Evolutionary conservation across 2,113 vertebrate genomes (phyloP).

Genomic region (Tautogolabrus adspersus): DNA sequence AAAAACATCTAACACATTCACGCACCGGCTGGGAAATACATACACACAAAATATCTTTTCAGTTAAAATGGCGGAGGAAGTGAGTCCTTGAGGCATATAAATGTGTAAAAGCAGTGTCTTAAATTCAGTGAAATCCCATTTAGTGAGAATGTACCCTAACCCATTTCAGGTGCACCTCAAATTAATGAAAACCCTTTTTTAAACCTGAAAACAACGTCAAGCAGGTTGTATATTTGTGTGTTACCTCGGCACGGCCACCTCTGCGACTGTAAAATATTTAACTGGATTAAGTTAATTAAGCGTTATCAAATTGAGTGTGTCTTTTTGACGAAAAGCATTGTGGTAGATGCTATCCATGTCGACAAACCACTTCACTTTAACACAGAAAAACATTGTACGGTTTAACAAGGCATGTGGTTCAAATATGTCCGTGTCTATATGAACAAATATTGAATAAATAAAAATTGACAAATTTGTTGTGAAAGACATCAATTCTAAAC

Average conservation of each 20-base stretch:
- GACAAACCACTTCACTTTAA: slow-evolving; percentile 23
- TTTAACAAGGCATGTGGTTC: not conserved
- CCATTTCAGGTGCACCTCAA: slow-evolving; percentile 45
- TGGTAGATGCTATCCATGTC: slow-evolving; percentile 48
- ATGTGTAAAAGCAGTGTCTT: slow-evolving; percentile 53
- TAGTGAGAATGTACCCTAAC: slow-evolving; percentile 52
- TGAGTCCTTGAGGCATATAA: slow-evolving; percentile 47
- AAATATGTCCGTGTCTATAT: not conserved
- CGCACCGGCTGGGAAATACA: slow-evolving; percentile 24
- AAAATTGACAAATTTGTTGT: slow-evolving; percentile 37
- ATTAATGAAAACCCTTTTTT: slow-evolving; percentile 60
- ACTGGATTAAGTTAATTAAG: slow-evolving; percentile 39
- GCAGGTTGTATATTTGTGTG: slow-evolving; percentile 1
- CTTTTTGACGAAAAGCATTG: slow-evolving; percentile 50
- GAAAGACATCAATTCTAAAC: slow-evolving; percentile 57
- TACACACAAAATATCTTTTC: slow-evolving; percentile 55
- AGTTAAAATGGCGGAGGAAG: slow-evolving; percentile 83
- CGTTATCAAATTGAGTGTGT: slow-evolving; percentile 9
- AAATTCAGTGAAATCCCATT: slow-evolving; percentile 53
- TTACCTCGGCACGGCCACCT: not conserved
- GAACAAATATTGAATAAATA: not conserved
- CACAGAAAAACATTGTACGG: not conserved
- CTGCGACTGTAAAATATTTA: slow-evolving; percentile 11
- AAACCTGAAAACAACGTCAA: slow-evolving; percentile 16
- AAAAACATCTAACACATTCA: slow-evolving; percentile 48